A percentile compares a stretch with the other conserved stretches of the same genome.
Evolutionary conservation across 2,888 invertebrate genomes (phyloP).

Genomic region (Clistopyga incitator): DNA sequence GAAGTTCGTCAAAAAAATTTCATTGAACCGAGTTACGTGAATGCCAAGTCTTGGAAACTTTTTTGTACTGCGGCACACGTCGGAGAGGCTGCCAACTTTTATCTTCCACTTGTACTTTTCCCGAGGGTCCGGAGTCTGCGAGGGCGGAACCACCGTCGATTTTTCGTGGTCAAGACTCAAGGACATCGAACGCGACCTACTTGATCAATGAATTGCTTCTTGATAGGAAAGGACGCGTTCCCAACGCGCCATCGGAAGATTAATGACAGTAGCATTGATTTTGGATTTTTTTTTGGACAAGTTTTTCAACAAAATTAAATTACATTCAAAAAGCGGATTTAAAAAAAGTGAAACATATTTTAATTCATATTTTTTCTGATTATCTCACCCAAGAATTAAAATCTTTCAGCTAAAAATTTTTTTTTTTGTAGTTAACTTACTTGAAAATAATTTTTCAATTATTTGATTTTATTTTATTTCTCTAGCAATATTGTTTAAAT

Average conservation of each 20-base stretch:
- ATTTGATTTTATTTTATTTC: too few relatives aligned
- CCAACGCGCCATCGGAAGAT: slow-evolving; percentile 7
- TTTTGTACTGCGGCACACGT: neutral
- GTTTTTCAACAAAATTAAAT: neutral
- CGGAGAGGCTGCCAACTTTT: slow-evolving; percentile 31
- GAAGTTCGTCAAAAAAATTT: slow-evolving; percentile 3
- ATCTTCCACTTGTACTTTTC: slow-evolving; percentile 33
- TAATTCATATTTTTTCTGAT: too few relatives aligned
- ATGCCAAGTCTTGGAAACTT: neutral
- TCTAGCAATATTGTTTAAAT: too few relatives aligned
- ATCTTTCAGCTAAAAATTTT: neutral
- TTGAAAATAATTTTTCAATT: neutral
- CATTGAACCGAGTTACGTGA: neutral
- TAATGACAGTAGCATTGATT: neutral
- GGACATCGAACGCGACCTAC: slow-evolving; percentile 21
- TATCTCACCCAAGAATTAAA: neutral
- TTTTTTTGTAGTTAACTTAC: neutral
- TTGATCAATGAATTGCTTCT: slow-evolving; percentile 9
- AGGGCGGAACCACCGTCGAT: slow-evolving; percentile 8
- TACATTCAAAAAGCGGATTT: neutral
- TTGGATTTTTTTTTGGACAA: neutral
- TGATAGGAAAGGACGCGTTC: slow-evolving; percentile 18
- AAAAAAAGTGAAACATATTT: neutral
- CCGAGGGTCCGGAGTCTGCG: slow-evolving; percentile 28
- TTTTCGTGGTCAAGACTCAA: slow-evolving; percentile 61